Evolutionary conservation across 2,888 invertebrate genomes (phyloP).

Genomic region (Leptinotarsa haldemani): DNA sequence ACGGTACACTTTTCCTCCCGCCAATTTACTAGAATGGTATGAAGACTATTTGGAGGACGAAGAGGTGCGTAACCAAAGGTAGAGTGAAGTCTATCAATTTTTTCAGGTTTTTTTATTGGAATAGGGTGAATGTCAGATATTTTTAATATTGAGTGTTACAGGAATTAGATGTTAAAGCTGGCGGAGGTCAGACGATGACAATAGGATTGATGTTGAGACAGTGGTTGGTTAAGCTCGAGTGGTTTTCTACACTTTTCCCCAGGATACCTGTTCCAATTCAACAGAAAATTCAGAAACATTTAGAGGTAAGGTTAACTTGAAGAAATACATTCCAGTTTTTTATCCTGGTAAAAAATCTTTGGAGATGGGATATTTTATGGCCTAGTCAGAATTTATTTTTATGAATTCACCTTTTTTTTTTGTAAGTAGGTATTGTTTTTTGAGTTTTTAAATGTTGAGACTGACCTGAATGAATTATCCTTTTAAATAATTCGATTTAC

Average conservation of each 20-base stretch:
- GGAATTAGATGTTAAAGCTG: conserved; percentile 97
- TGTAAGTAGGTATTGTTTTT: not conserved
- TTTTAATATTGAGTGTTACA: conserved; percentile 60
- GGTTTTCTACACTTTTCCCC: conserved; percentile 99
- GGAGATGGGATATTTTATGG: not conserved
- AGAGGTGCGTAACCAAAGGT: conserved; percentile 75
- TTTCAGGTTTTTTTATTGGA: conserved; percentile 22
- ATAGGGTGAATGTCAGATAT: conserved; percentile 14
- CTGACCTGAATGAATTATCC: no score
- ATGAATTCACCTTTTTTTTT: not conserved
- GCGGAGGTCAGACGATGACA: conserved; percentile 92
- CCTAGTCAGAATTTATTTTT: not conserved
- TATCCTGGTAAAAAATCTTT: not conserved
- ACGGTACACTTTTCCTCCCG: conserved; percentile 95
- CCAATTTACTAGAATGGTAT: conserved; percentile 96
- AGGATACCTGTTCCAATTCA: conserved; percentile 98
- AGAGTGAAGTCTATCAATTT: conserved; percentile 59
- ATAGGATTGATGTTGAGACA: conserved; percentile 94
- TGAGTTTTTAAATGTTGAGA: not conserved
- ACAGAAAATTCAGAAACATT: conserved; percentile 86
- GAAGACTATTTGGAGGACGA: conserved; percentile 95
- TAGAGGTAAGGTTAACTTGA: conserved; percentile 65
- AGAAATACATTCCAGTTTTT: not conserved
- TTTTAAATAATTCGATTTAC: no score
- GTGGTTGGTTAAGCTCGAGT: conserved; percentile 95